Base-by-base conservation (phyloP, 2,888 invertebrate species). In the Acronicta aceris region DNA sequence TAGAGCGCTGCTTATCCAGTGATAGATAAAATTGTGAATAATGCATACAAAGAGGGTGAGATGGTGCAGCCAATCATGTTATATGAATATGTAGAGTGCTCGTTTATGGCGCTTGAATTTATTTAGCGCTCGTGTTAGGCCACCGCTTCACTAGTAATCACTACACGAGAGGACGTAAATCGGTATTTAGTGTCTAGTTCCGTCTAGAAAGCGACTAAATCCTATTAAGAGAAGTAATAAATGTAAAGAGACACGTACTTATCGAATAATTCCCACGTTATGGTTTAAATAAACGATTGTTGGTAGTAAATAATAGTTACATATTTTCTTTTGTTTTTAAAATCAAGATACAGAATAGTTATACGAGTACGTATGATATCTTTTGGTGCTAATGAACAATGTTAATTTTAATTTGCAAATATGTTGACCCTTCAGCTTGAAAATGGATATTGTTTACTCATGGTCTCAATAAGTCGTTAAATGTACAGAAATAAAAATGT, bases 21-120 rank as follows among this genome's bases (percentile, higher is more conserved):
- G 45, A 57, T 64, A 60, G 70, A 64, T 69, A 71, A 70, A 54
- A 70, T 74, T 47, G 54, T 74, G 74, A 69, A 74, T 71, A 70
- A 74, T 71, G 65, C 74, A 74, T 74, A 74, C 33, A 70, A 59
- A 74, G 52, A 58, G 42, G 48, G 33, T 57, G 65, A 70, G 56
- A 49, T 70, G 69, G 74, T 36, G 25, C 43, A 70, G 52, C 71
- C 60, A 71, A 74, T 71, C 59, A 69, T 74, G 60, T 65, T 70
- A 51, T 52, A 65, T 74, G 70, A 71, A 71, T 74, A 73, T 70
- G 59, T 71, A 70, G 52, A 59, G 63, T 64, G 56, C 40, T 48
- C 56, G 21, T 70, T 69, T 59, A 70, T 74, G 57, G 70, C 46
- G 46, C 73, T 62, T 68, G 63, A 50, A 71, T 71, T 55, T 58